phyloP scores from a whole-genome alignment of 2,888 invertebrate species.

The Cacoxenus indagator region DNA sequence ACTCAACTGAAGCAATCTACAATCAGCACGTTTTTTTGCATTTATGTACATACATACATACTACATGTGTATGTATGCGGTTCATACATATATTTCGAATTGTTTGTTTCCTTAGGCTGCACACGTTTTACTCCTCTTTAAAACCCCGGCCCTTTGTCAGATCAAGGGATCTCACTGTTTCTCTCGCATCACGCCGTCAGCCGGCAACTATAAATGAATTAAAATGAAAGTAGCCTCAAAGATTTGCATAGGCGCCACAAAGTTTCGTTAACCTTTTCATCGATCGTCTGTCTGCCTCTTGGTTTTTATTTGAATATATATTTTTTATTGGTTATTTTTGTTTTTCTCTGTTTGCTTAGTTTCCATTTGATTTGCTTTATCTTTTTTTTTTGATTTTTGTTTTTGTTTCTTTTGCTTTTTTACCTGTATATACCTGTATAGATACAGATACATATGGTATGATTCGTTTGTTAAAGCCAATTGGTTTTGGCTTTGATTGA shows the following conservation, averaged over 20 bases:
- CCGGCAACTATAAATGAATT: slow-evolving; percentile 17
- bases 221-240: slow-evolving; percentile 45
- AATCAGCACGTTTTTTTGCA: too few species aligned
- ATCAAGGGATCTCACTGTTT: background rate
- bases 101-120: background rate
- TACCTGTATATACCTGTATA: background rate
- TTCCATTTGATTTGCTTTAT: slow-evolving; percentile 10
- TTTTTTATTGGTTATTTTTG: too few species aligned
- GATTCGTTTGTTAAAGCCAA: slow-evolving; percentile 13
- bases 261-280: slow-evolving; percentile 45
- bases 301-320: background rate
- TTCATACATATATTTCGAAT: too few species aligned
- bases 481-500: slow-evolving; percentile 23
- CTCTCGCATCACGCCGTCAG: slow-evolving; percentile 1
- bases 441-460: slow-evolving; percentile 3
- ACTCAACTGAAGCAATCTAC: too few species aligned
- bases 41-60: too few species aligned
- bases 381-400: background rate
- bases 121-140: background rate
- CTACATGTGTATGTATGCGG: too few species aligned
- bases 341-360: background rate
- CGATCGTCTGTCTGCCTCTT: background rate
- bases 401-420: background rate
- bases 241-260: slow-evolving; percentile 51
- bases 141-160: background rate